Evolutionary conservation across 1,140 invertebrate species (phyloP).

Genomic region (Cheumatopsyche charites): DNA sequence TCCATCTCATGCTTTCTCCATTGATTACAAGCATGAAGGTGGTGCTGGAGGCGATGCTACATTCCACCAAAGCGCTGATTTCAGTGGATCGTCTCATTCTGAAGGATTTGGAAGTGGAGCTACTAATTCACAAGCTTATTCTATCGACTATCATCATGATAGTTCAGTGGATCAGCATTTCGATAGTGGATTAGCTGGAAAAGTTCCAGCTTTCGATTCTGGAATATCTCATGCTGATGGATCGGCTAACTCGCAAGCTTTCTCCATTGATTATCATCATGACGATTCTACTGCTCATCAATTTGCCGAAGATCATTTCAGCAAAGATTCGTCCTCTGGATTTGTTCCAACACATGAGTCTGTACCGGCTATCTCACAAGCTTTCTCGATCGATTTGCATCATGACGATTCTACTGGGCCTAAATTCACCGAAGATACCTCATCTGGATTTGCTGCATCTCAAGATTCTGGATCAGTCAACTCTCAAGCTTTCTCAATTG

Average conservation of each 20-base stretch:
- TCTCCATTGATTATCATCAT: neutral
- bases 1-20: constrained; percentile 12
- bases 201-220: neutral
- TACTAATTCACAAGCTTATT: constrained; percentile 7
- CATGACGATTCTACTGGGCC: neutral
- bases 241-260: neutral
- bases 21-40: constrained; percentile 6
- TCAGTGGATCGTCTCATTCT: neutral
- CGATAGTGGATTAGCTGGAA: neutral
- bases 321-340: neutral
- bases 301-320: neutral
- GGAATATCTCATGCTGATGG: neutral
- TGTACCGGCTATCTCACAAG: constrained; percentile 11
- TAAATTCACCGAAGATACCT: neutral
- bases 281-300: neutral
- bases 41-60: too few species aligned
- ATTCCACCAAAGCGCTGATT: neutral
- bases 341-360: neutral
- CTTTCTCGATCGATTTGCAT: neutral
- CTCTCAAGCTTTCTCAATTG: constrained; percentile 15
- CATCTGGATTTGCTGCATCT: neutral
- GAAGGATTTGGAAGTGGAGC: too few species aligned
- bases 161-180: neutral
- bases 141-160: neutral
- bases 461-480: neutral